Base-by-base conservation (phyloP, 2,888 invertebrate genomes). In the Caenorhabditis imperialis region DNA sequence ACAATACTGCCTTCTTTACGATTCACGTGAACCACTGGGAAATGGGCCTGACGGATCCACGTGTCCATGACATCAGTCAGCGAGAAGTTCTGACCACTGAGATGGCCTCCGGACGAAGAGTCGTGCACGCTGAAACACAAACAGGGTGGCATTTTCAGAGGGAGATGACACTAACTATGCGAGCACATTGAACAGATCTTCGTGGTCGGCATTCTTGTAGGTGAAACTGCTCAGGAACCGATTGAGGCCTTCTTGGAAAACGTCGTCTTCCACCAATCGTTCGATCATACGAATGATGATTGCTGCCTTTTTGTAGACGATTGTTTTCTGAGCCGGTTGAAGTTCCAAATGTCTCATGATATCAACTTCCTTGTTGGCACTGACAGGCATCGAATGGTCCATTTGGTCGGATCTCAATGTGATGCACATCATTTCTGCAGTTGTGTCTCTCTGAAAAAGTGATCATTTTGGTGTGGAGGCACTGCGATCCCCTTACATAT, bases 271-370 rank as follows among this genome's bases (percentile, higher is more conserved):
- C 1, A 84, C 73, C 18, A 80, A 61, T 23, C 57, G 57, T 45
- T 82, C 83, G 8, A 84, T 73, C 84, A 84, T 84, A 54, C 77
- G 33, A 40, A 82, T 75, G 2, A 84, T 74, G 14, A 71, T 73
- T 3, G 81, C 69, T 8, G 83, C 80, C 18, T 75, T 75, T n/a
- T 57, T 51, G 48, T 75, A 75, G 30, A 75, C 23, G 27, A 75
- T 62, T 3, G 42, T 42, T 27, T 60, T 60, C 14, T 55, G 22
- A 2, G 16, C 14, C 12, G 57, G 33, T 12, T 44, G 10, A 5
- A 40, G 1, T n/a, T 61, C 60, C 6, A 45, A n/a, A 16, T 37
- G 33, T 25, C 50, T 27, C 12, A 27, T 47, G 7, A 51, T 30
- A 20, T 62, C 47, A 2, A 60, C 30, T 6, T 70, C 54, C 1